Evolutionary conservation across 2,888 invertebrate species (phyloP).

Genomic region (Galerucella pusilla): DNA sequence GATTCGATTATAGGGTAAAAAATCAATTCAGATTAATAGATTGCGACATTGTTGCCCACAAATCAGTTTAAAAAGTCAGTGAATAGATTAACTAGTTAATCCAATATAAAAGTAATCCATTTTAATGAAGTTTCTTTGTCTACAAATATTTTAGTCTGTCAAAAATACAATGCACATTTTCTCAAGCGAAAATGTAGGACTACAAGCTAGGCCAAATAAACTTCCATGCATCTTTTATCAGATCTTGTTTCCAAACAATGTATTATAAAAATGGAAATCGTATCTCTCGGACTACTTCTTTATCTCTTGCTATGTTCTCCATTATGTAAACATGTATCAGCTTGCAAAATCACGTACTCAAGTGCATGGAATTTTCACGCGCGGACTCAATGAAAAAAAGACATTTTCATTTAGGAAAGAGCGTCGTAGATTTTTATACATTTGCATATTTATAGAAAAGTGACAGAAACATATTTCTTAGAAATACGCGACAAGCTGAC

Average conservation of each 20-base stretch:
- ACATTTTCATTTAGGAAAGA: constrained; percentile 33
- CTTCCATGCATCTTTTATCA: background rate
- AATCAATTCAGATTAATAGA: too few relatives aligned
- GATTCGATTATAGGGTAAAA: too few relatives aligned
- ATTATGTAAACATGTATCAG: constrained; percentile 36
- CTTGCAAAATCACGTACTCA: constrained; percentile 37
- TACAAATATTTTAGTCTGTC: too few relatives aligned
- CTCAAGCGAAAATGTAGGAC: background rate
- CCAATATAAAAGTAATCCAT: background rate
- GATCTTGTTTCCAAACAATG: background rate
- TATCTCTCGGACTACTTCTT: constrained; percentile 6
- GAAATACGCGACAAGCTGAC: constrained; percentile 1
- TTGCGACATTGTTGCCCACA: too few relatives aligned
- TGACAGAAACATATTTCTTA: constrained; percentile 43
- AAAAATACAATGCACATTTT: background rate
- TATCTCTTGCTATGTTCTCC: constrained; percentile 15
- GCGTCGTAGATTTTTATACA: constrained; percentile 41
- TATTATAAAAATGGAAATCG: background rate
- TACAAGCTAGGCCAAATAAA: background rate
- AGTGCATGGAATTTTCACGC: constrained; percentile 20
- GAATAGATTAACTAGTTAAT: background rate
- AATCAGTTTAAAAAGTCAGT: too few relatives aligned
- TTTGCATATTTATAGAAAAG: constrained; percentile 51
- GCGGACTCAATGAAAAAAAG: constrained; percentile 26
- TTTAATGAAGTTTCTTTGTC: too few relatives aligned